Base-by-base conservation (phyloP, 2,888 invertebrate genomes). In the Pegoplata infirma region DNA sequence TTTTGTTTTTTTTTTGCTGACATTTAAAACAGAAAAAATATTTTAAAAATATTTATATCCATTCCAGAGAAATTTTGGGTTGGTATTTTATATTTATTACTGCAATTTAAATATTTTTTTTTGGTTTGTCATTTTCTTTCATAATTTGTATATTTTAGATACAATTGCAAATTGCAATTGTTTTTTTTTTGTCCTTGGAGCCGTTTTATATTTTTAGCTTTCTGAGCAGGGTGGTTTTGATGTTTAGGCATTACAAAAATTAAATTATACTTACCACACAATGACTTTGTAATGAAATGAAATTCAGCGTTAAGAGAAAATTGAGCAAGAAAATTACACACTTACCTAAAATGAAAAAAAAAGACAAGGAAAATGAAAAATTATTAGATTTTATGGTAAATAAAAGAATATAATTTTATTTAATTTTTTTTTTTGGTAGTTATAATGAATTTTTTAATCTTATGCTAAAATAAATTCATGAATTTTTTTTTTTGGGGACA, bases 361-460 rank as follows among this genome's bases (percentile, higher is more conserved):
- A 21, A 51, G 61, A 2, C n/a, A 49, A 12, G 46, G 25, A 63
- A 21, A 53, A 25, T 53, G 51, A 82, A 82, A 82, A 83, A 82
- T 78, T 77, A 46, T 74, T 82, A 80, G 81, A 82, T 80, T 80
- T 82, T 82, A 80, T 36, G 14, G 0, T 36, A 28, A 66, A 49
- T 47, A 66, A 23, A 36, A 32, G 32, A 51, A 40, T 40, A 40
- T 3, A 40, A 63, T 23, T 49, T 53, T 5, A 4, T 51, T 23
- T n/a, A n/a, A n/a, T n/a, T 49, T 21, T 32, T 53, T 5, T 53
- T 53, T 14, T 16, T 40, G 3, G 14, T 5, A n/a, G 25, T 36
- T 36, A 1, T 40, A 40, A 40, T 40, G 36, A 40, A n/a, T n/a
- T 40, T 40, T 32, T 40, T 40, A 40, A n/a, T 14, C n/a, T 40